Percentiles rank a stretch among this genome's conserved stretches.
Conservation (phyloP, 2,888 invertebrate species). For the Oscheius sp. region DNA sequence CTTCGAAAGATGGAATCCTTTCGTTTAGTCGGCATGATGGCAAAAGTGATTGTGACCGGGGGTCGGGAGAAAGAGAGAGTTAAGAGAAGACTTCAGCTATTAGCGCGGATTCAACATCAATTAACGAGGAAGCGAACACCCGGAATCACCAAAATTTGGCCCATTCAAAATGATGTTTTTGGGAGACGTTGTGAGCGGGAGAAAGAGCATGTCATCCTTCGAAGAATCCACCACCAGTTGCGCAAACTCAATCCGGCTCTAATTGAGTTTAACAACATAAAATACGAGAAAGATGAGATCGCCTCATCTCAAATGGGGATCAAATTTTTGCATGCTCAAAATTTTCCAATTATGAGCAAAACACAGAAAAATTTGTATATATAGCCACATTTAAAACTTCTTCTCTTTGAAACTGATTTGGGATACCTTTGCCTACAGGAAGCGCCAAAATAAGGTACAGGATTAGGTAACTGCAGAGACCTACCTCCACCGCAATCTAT, state of each 20-base stretch:
- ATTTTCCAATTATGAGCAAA: no score
- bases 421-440: no score
- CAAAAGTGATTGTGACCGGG: background rate
- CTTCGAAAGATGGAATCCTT: constrained; percentile 26
- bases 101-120: constrained; percentile 32
- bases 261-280: constrained; percentile 3
- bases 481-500: background rate
- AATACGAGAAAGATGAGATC: background rate
- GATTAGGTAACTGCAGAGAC: no score
- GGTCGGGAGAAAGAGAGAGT: background rate
- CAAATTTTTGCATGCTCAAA: no score
- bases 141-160: constrained; percentile 20
- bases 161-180: constrained; percentile 23
- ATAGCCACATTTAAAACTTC: no score
- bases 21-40: constrained; percentile 13
- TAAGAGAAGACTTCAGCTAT: constrained; percentile 32
- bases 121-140: constrained; percentile 35
- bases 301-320: no score
- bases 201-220: background rate
- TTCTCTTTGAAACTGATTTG: no score
- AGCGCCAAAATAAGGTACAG: no score
- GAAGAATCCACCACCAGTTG: background rate
- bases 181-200: background rate
- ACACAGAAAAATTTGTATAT: background rate
- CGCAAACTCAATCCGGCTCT: constrained; percentile 8